Evolutionary conservation across 2,797 vertebrate genomes (phyloP).

Genomic region (Scarus forsteni): DNA sequence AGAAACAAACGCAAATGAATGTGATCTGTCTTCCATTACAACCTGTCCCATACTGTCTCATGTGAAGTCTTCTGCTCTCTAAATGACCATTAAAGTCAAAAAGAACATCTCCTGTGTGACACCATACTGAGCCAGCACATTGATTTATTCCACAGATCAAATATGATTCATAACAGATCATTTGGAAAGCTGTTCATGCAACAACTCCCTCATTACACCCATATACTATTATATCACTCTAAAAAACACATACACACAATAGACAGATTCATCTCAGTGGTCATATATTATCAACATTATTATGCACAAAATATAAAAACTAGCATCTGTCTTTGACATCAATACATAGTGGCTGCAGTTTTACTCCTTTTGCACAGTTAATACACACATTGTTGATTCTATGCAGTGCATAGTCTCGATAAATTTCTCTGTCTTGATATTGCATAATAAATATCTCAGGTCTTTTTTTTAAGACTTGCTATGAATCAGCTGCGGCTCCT

Average conservation of each 20-base stretch:
- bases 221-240: slow-evolving; percentile 52
- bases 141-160: slow-evolving; percentile 73
- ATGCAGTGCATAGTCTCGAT: slow-evolving; percentile 56
- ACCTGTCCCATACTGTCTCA: too few relatives aligned
- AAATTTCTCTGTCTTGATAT: slow-evolving; percentile 41
- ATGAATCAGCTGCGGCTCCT: slow-evolving; percentile 30
- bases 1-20: too few relatives aligned
- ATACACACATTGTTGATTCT: slow-evolving; percentile 57
- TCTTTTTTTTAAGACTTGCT: slow-evolving; percentile 55
- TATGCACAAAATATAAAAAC: slow-evolving; percentile 78
- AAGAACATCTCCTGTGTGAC: background rate
- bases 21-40: too few relatives aligned
- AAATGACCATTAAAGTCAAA: background rate
- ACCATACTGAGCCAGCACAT: slow-evolving; percentile 33
- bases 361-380: slow-evolving; percentile 42
- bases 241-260: slow-evolving; percentile 62
- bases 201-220: slow-evolving; percentile 56
- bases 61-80: too few relatives aligned
- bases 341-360: slow-evolving; percentile 66
- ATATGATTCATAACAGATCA: slow-evolving; percentile 58
- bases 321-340: slow-evolving; percentile 74
- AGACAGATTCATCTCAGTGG: slow-evolving; percentile 44
- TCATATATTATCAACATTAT: slow-evolving; percentile 69
- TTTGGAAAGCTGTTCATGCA: slow-evolving; percentile 66
- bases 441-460: slow-evolving; percentile 76